Base-by-base conservation (phyloP, 37 sponge, comb jelly and placozoan genomes). In the Dysidea cf. avara region DNA sequence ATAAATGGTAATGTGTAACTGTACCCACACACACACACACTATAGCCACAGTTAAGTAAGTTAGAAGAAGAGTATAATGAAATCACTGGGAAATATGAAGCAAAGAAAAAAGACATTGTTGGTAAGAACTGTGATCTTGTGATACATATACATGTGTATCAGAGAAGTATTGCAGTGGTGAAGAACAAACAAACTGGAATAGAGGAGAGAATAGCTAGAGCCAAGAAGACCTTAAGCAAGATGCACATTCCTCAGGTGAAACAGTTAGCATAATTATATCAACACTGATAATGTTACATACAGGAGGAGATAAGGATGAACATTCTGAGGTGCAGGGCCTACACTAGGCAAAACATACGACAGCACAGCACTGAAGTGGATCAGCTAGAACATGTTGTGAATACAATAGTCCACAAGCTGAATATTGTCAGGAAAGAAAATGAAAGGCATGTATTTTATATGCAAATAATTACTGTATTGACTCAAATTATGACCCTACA, bases 291-390 rank as follows among this genome's bases (percentile, higher is more conserved):
- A 20, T 2, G 50, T 17, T 3, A 21, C 28, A 26, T 57, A 36
- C 54, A 84, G 85, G 69, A 76, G n/a, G 69, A 71, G 47, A 34
- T 84, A 5, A 39, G 72, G 9, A 77, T 84, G 78, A 78, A 84
- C 36, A 64, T 66, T n/a, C 72, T 84, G 18, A 22, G 72, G 2
- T 77, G 78, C 25, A 55, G 85, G 48, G 59, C 85, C 17, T 71
- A 84, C 66, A 77, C 85, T 4, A 30, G 85, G 32, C 64, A 43
- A 33, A 12, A 28, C 26, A 40, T 84, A 18, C 30, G 78, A 13
- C 18, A 72, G 55, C 47, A 50, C 65, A 20, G 54, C 29, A 32
- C 21, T n/a, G 76, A 71, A 39, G 85, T 84, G 46, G 78, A 77
- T n/a, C 66, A 71, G 3, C 26, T 71, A 57, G 85, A 84, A 65